Evolutionary conservation across 2,797 vertebrate species (phyloP), one percentile per base, ranked within the genome.

Genomic region (Leuciscus waleckii): DNA sequence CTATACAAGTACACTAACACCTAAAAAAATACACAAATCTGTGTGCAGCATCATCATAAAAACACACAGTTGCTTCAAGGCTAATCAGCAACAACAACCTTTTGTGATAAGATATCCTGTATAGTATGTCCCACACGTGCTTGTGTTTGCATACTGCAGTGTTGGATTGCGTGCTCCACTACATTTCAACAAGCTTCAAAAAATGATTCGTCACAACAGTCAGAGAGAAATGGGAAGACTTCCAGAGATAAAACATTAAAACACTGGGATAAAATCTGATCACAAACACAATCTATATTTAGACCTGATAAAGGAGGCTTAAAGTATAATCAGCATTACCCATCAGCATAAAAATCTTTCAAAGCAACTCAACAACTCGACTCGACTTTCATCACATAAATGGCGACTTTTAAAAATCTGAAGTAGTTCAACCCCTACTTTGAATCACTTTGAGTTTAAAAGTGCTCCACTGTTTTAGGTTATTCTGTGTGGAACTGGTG

Each of bases 201-300:
- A 83, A 56, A 54, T 85, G 87, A 91, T 93, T 93, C 89, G 88
- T 92, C 90, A 91, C 89, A 90, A 92, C 84, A 88, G 85, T 91
- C 91, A 90, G 82, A 83, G 81, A 89, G 83, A 92, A 91, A 43
- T 84, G 84, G 85, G 86, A 92, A 63, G 81, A 90, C 84, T 89
- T 75, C 87, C 87, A 83, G 80, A 92, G 92, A 93, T 91, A 92
- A 94, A 93, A 92, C 90, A 92, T 90, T 90, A 87, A 82, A 81
- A 91, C 88, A 92, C 93, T 93, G 88, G 90, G 90, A 93, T 93
- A 92, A 93, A 90, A 90, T 86, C 84, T 85, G 89, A 88, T 91
- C 83, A 79, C 68, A 81, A 91, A 89, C 83, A 79, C 82, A 81
- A 86, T 67, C 61, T 65, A 32, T 86, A 92, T 93, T 92, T 91